These are phyloP conservation scores for Neoniphon sammara DNA, from an alignment of 2,797 vertebrate genomes.

Conservation along the genomic window DNA sequence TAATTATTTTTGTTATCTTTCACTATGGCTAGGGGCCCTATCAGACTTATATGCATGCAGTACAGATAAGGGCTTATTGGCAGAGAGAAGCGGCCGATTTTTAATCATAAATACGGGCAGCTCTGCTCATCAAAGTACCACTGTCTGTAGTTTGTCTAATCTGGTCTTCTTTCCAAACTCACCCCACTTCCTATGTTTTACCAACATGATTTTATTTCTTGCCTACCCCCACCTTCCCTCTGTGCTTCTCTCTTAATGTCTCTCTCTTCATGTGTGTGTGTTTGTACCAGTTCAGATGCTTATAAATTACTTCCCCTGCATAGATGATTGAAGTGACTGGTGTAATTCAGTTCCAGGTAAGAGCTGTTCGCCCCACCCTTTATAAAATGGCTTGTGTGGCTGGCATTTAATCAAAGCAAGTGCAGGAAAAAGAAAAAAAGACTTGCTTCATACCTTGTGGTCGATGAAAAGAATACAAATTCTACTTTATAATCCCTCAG, in stretches of 20 bases:
- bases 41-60: conserved; percentile 82
- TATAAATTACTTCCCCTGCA: conserved; percentile 22
- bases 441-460: conserved; percentile 1
- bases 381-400: conserved; percentile 21
- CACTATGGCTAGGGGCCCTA: conserved; percentile 81
- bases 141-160: conserved; percentile 79
- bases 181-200: conserved; percentile 57
- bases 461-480: conserved; percentile 13
- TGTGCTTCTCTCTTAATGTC: conserved; percentile 11
- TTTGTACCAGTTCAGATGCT: conserved; percentile 18
- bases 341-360: conserved; percentile 37
- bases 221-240: conserved; percentile 5
- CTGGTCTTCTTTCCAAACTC: conserved; percentile 68
- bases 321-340: conserved; percentile 28
- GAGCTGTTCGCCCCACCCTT: conserved; percentile 8
- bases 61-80: conserved; percentile 83
- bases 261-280: conserved; percentile 8
- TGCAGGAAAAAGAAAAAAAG: conserved; percentile 19
- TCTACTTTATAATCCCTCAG: conserved; percentile 16
- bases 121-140: conserved; percentile 81
- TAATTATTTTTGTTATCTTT: conserved; percentile 88
- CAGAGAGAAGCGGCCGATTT: conserved; percentile 75
- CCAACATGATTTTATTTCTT: conserved; percentile 61
- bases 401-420: conserved; percentile 43
- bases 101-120: conserved; percentile 82